Conservation (phyloP, 2,113 vertebrate genomes). For the Myrmecobius fasciatus region DNA sequence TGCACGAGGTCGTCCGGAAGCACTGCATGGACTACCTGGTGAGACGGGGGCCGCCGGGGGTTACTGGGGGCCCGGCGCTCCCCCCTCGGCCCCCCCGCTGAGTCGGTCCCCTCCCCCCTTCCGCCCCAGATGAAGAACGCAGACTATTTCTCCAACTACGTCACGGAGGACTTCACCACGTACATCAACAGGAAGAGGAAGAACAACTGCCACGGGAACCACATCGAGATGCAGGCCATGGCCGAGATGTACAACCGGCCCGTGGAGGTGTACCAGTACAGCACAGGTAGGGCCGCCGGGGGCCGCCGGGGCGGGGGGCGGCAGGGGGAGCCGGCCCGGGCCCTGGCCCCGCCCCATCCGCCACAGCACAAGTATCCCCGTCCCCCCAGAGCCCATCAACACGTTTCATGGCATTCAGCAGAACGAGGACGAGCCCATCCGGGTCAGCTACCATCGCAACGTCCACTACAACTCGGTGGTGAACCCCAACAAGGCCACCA, state of each 20-base stretch:
- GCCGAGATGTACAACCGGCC: conserved; percentile 98
- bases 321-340: neutral
- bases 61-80: neutral
- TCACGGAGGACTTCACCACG: conserved; percentile 96
- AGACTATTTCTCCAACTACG: conserved; percentile 97
- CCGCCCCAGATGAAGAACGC: conserved; percentile 93
- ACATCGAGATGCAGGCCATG: conserved; percentile 99
- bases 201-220: conserved; percentile 97
- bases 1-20: conserved; percentile 95
- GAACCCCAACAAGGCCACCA: conserved; percentile 97
- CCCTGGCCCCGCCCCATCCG: conserved; percentile 4
- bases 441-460: conserved; percentile 97
- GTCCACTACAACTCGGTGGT: conserved; percentile 99
- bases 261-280: conserved; percentile 95
- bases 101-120: conserved; percentile 27
- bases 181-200: conserved; percentile 97
- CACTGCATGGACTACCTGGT: conserved; percentile 97
- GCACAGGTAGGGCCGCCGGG: conserved; percentile 86
- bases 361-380: conserved; percentile 38
- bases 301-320: conserved; percentile 20
- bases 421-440: conserved; percentile 96
- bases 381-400: conserved; percentile 93
- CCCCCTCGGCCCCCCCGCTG: neutral
- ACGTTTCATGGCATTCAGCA: conserved; percentile 98
- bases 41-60: conserved; percentile 73